phyloP scores from a whole-genome alignment of 2,797 vertebrate species.

The Eutrigla gurnardus region DNA sequence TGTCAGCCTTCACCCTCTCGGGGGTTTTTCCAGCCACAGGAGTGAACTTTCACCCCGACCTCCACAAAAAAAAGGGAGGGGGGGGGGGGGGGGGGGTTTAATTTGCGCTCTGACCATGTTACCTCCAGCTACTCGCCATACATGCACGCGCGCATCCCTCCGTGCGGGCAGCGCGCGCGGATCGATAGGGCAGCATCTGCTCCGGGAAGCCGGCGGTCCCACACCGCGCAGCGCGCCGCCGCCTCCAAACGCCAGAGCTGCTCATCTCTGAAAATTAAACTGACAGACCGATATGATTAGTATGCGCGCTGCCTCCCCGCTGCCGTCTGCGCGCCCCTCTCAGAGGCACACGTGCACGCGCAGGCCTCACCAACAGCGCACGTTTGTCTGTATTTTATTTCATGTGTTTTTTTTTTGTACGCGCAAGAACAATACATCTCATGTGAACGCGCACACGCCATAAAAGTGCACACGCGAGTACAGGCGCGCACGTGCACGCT shows the following conservation, averaged over 20 bases:
- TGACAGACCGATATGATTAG: slow-evolving; percentile 84
- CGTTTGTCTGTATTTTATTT: too few species aligned
- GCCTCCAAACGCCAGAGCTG: slow-evolving; percentile 80
- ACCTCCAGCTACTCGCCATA: slow-evolving; percentile 79
- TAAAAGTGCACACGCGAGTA: background rate
- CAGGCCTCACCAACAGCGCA: slow-evolving; percentile 18
- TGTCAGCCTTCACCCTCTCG: slow-evolving; percentile 62
- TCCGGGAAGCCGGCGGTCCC: slow-evolving; percentile 83
- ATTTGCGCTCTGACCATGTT: slow-evolving; percentile 77
- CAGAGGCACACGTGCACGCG: slow-evolving; percentile 27
- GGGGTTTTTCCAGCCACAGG: slow-evolving; percentile 73
- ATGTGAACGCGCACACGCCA: background rate
- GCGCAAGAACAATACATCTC: background rate
- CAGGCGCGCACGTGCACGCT: background rate
- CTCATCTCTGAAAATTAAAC: slow-evolving; percentile 87
- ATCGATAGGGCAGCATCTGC: slow-evolving; percentile 88
- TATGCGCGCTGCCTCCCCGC: slow-evolving; percentile 74
- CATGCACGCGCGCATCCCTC: slow-evolving; percentile 57
- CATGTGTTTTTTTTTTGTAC: background rate
- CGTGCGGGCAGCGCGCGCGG: slow-evolving; percentile 65
- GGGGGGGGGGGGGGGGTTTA: too few species aligned
- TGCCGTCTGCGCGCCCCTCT: slow-evolving; percentile 42
- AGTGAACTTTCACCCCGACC: slow-evolving; percentile 85
- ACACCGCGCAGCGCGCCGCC: slow-evolving; percentile 78
- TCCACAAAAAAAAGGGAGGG: slow-evolving; percentile 8